Evolutionary conservation across 53 echinoderm and acorn worm species (phyloP).

Genomic region (Paracentrotus lividus): DNA sequence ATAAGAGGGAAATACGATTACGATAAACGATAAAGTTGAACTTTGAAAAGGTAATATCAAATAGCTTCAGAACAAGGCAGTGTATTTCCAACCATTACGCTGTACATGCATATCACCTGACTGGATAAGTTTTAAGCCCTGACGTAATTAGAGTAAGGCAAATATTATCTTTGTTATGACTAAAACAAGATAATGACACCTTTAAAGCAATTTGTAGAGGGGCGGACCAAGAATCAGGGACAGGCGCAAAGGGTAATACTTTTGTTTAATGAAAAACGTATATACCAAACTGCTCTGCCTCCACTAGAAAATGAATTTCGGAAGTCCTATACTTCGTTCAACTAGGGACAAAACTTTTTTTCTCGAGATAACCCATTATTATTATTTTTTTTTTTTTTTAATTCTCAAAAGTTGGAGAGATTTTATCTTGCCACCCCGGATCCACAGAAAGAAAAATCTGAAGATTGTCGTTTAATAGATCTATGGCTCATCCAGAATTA

Average conservation of each 20-base stretch:
- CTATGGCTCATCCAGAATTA: too few species aligned
- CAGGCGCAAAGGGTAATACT: neutral
- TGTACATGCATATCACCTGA: neutral
- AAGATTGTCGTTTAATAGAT: too few species aligned
- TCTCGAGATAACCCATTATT: too few species aligned
- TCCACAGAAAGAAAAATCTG: too few species aligned
- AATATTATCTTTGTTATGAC: neutral
- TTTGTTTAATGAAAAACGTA: too few species aligned
- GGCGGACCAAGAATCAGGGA: neutral
- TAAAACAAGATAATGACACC: neutral
- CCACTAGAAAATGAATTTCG: neutral
- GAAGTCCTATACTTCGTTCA: neutral
- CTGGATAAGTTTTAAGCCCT: neutral
- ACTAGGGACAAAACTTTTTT: too few species aligned
- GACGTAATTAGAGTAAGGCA: neutral
- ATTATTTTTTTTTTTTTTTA: too few species aligned
- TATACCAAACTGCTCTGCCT: neutral
- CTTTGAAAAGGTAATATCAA: neutral
- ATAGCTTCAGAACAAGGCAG: neutral
- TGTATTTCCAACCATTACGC: neutral
- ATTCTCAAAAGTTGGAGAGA: too few species aligned
- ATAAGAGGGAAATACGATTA: too few species aligned
- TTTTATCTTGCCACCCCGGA: too few species aligned
- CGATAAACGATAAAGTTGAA: too few species aligned
- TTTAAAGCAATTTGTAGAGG: neutral